phyloP scores from a whole-genome alignment of 2,888 invertebrate genomes.

The Eumacrocentrus americanus region DNA sequence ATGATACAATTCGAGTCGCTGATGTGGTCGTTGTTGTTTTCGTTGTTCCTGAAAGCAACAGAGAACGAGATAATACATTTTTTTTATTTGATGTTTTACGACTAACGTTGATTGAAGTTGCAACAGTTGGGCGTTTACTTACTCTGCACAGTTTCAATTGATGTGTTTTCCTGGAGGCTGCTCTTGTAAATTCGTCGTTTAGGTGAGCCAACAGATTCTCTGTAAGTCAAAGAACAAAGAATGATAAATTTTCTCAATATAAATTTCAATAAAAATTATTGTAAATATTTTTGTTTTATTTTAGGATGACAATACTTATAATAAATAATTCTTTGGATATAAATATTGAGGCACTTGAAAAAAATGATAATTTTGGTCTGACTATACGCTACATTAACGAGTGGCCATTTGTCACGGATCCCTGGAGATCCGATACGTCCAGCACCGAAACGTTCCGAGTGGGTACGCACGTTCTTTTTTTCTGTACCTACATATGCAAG shows the following conservation, averaged over 20 bases:
- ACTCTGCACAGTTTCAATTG: conserved; percentile 63
- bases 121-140: conserved; percentile 11
- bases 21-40: conserved; percentile 52
- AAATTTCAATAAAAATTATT: background rate
- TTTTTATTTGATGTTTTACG: background rate
- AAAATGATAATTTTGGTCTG: conserved; percentile 38
- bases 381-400: conserved; percentile 40
- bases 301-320: background rate
- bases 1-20: conserved; percentile 47
- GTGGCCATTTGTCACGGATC: conserved; percentile 45
- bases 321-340: background rate
- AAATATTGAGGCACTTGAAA: background rate
- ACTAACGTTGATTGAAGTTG: background rate
- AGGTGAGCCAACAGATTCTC: conserved; percentile 72
- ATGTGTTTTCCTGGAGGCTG: conserved; percentile 62
- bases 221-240: conserved; percentile 60
- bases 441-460: conserved; percentile 39
- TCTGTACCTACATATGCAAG: conserved; percentile 2
- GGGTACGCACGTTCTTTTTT: conserved; percentile 31
- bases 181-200: conserved; percentile 62
- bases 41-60: conserved; percentile 50
- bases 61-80: background rate
- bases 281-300: background rate
- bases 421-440: conserved; percentile 35
- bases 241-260: background rate